phyloP scores from a whole-genome alignment of 2,888 invertebrate species.

The Camponotus fellah region DNA sequence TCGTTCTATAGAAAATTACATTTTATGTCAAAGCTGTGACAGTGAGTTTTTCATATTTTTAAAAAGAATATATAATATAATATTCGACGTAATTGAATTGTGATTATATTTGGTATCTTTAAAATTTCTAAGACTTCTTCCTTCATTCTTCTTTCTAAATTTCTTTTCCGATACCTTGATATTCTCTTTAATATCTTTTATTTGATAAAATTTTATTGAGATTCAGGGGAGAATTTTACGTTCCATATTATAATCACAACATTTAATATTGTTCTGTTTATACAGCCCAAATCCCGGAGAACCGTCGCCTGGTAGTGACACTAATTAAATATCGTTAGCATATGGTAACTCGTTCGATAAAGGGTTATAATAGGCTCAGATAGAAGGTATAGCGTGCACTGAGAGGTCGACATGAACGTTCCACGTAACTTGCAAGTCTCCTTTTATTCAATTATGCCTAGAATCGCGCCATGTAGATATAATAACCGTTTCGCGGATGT shows the following conservation, averaged over 20 bases:
- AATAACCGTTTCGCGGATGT: constrained; percentile 46
- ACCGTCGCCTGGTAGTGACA: constrained; percentile 54
- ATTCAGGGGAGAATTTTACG: not conserved
- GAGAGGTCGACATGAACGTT: constrained; percentile 4
- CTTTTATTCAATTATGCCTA: constrained; percentile 59
- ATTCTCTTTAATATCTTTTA: not conserved
- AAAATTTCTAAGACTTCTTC: not conserved
- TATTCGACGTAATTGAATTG: not conserved
- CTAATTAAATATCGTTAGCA: constrained; percentile 67
- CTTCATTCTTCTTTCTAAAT: not conserved
- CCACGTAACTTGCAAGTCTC: constrained; percentile 24
- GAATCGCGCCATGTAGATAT: constrained; percentile 30
- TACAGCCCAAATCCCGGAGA: constrained; percentile 54
- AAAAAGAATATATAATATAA: not conserved
- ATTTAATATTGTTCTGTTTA: constrained; percentile 51
- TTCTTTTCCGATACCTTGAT: not conserved
- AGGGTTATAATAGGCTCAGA: constrained; percentile 50
- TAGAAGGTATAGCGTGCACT: not conserved
- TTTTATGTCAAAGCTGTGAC: not conserved
- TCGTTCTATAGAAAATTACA: not conserved
- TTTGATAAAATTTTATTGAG: not conserved
- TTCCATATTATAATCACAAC: not conserved
- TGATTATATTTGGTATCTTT: not conserved
- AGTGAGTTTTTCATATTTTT: not conserved
- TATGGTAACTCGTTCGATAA: constrained; percentile 60